Evolutionary conservation across 2,113 vertebrate genomes (phyloP), one percentile per base, ranked within the genome.

Genomic region (Nesoenas mayeri): DNA sequence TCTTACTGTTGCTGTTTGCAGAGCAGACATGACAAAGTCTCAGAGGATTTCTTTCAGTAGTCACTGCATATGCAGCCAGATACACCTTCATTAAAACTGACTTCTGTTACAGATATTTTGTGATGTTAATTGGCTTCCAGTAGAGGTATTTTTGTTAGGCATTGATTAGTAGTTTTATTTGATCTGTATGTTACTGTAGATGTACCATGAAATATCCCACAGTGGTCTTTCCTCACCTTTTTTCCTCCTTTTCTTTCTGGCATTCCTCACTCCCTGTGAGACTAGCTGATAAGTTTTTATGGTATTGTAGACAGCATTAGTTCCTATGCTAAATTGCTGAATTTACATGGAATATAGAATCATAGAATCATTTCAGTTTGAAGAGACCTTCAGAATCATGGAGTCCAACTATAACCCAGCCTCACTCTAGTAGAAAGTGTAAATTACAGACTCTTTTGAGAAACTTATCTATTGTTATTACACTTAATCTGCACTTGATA

Each of bases 101-200:
- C 82, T 79, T 89, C 70, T 50, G 20, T 73, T 91, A 44, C 70
- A 90, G 25, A 19, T 87, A 72, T 87, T 91, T 83, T 85, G 62
- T 73, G 38, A 78, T 69, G 22, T 42, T 91, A 91, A 95, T 91
- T 77, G 71, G 19, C 85, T 92, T 85, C 71, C 65, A 71, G n/a
- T 28, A 89, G 73, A 88, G 34, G 3, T 79, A 40, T 85, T 93
- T 81, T 72, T 69, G 8, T 78, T 60, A 67, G 74, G 54, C 32
- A 71, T 36, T 62, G 70, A 74, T 93, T n/a, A 82, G 26, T 36
- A 65, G 21, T 62, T 88, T 80, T 88, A 64, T 67, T 85, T 88
- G 36, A 40, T 73, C 38, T 64, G 9, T 62, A 15, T 61, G 48
- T 56, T n/a, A 34, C 21, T 34, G 25, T 51, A 71, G 40, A 67